These are phyloP conservation scores for Chitala chitala DNA, from an alignment of 2,113 vertebrate species.

Conservation along the genomic window DNA sequence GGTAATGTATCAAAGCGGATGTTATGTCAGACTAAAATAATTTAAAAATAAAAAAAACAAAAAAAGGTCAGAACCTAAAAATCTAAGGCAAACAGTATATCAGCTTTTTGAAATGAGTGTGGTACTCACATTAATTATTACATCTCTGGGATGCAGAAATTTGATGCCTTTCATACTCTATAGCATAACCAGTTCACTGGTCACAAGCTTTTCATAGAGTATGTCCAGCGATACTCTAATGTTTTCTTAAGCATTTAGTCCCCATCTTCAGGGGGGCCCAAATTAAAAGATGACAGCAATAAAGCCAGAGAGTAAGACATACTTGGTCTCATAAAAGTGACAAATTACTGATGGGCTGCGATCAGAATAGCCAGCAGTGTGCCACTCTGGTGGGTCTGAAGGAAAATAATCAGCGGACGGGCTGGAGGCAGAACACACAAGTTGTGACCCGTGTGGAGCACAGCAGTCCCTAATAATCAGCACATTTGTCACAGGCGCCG, in stretches of 20 bases:
- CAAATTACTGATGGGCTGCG: background rate
- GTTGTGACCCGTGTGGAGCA: background rate
- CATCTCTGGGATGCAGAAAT: too few species aligned
- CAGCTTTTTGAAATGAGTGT: background rate
- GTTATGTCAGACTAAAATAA: too few species aligned
- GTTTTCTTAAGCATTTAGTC: background rate
- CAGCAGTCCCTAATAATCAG: background rate
- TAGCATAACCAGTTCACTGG: background rate
- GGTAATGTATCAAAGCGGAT: too few species aligned
- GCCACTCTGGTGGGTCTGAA: background rate
- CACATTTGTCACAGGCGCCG: conserved; percentile 15
- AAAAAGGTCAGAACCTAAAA: too few species aligned
- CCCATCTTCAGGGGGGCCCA: background rate
- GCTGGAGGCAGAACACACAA: background rate
- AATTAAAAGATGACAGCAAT: conserved; percentile 19
- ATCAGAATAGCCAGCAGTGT: conserved; percentile 2
- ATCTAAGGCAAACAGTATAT: too few species aligned
- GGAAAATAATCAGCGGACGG: background rate
- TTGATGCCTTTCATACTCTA: too few species aligned
- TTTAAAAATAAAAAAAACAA: too few species aligned
- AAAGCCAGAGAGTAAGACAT: background rate
- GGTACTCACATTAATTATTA: too few species aligned
- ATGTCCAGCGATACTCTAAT: background rate
- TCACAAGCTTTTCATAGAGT: background rate
- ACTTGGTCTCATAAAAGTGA: background rate